Conservation (phyloP, 2,797 vertebrate genomes). For the Echiichthys vipera region DNA sequence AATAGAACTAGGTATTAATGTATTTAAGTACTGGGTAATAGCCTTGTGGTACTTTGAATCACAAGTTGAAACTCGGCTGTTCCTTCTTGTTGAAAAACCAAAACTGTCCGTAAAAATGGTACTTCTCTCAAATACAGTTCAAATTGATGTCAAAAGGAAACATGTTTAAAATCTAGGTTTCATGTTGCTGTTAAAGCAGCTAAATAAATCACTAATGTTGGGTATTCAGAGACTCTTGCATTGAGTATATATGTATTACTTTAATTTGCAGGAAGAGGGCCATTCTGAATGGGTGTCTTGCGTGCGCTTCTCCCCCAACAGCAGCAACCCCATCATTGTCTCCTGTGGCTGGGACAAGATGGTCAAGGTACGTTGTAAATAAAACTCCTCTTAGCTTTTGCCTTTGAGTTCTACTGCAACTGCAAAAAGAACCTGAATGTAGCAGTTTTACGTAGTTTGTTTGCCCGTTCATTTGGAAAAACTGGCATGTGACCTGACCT, state of each 20-base stretch:
- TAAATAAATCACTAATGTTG: not conserved
- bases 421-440: no score
- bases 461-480: constrained; percentile 62
- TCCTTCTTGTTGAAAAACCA: not conserved
- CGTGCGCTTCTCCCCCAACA: constrained; percentile 96
- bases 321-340: constrained; percentile 97
- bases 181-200: not conserved
- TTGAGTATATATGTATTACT: not conserved
- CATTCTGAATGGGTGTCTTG: constrained; percentile 96
- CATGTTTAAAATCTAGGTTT: not conserved
- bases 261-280: constrained; percentile 89
- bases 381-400: not conserved
- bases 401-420: not conserved
- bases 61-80: not conserved
- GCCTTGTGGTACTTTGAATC: accelerated
- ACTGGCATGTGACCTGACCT: constrained; percentile 52
- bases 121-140: not conserved
- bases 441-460: not conserved
- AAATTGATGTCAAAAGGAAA: not conserved
- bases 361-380: constrained; percentile 88
- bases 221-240: not conserved
- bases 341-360: constrained; percentile 97
- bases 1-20: not conserved
- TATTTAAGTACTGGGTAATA: not conserved
- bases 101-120: not conserved